Base-by-base conservation (phyloP, 2,797 vertebrate species). In the Psittacula echo region DNA sequence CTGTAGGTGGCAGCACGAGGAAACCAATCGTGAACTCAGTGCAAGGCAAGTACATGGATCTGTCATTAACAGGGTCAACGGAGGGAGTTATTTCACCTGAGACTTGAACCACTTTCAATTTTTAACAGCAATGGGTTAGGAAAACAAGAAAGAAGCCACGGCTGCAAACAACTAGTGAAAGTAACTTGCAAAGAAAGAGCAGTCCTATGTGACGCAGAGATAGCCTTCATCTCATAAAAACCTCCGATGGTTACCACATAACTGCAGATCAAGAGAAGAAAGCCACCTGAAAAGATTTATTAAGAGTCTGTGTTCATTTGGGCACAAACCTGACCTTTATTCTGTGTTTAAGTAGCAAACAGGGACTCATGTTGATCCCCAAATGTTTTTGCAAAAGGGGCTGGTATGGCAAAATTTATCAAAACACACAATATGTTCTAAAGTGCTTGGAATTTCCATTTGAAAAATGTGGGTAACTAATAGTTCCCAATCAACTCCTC, bases 1-100 rank as follows among this genome's bases (percentile, higher is more conserved):
- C 96, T 95, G 90, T 96, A 97, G 97, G 60, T 97, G 97, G 97
- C 96, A 97, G 95, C 94, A 96, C 84, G 58, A 94, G 93, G 91
- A 95, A 96, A 91, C 50, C 87, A 95, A 89, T 77, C 48, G 5
- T 39, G 53, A 81, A 42, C 70, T 86, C 34, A 0, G 16, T 61
- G 29, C 48, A 65, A 83, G 90, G 58, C 16, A 34, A 85, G 60
- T 42, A 29, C 18, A 8, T 7, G 42, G 53, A 47, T 77, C 72
- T 68, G 39, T 89, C 75, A 81, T 94, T 96, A 94, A 62, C 71
- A 84, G 87, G 77, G 86, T 83, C 65, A 76, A 61, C 8, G 81
- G 56, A 91, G 74, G 72, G 85, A 90, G 61, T 85, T 94, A 51
- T 47, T 94, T 91, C 87, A 92, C 56, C 68, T 77, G 53, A 82